A percentile compares a stretch with the other conserved stretches of the same genome.
Evolutionary conservation across 2,113 vertebrate genomes (phyloP).

Genomic region (Cairina moschata): DNA sequence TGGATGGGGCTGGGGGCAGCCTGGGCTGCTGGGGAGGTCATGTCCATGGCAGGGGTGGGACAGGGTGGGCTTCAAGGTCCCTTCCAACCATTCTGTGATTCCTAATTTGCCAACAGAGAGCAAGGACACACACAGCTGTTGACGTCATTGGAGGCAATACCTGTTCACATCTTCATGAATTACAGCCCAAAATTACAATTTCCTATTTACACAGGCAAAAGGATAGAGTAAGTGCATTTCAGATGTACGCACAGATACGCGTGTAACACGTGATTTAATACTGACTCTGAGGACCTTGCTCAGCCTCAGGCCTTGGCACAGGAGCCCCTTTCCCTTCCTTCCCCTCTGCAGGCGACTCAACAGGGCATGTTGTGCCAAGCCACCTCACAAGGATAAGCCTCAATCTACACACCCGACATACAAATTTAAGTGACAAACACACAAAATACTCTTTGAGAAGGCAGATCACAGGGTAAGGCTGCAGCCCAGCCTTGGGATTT

Average conservation of each 20-base stretch:
- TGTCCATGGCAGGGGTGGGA: neutral
- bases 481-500: neutral
- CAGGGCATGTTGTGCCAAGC: fast-evolving
- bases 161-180: fast-evolving
- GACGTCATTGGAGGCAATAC: no score
- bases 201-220: neutral
- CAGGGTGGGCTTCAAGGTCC: neutral
- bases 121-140: fast-evolving
- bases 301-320: neutral
- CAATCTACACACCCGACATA: neutral
- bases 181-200: neutral
- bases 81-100: neutral
- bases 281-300: fast-evolving
- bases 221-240: neutral
- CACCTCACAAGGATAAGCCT: neutral
- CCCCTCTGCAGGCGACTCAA: fast-evolving
- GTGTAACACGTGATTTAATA: fast-evolving
- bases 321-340: neutral
- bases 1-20: neutral
- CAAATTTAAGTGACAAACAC: neutral
- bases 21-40: neutral
- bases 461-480: neutral
- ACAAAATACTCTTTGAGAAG: neutral
- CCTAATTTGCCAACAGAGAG: neutral
- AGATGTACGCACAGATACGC: neutral